phyloP scores from a whole-genome alignment of 2,888 invertebrate genomes.

The Callyntrura guangdongensis region DNA sequence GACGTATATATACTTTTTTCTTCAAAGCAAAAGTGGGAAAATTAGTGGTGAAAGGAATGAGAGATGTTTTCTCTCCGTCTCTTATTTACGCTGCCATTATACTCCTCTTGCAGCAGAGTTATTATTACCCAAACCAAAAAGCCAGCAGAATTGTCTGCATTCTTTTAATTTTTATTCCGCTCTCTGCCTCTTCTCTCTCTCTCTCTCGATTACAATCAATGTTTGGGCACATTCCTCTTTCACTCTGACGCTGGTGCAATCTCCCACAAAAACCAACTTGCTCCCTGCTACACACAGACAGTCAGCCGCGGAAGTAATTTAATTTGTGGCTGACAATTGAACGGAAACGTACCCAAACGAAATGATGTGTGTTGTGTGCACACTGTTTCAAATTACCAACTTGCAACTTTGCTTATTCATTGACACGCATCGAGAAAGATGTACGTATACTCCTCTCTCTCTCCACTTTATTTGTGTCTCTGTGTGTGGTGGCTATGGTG shows the following conservation, averaged over 20 bases:
- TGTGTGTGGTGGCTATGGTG: background rate
- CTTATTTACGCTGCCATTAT: background rate
- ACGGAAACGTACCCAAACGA: too few species aligned
- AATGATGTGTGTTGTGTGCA: too few species aligned
- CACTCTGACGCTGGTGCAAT: background rate
- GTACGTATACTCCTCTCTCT: too few species aligned
- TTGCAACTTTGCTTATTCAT: constrained; percentile 18
- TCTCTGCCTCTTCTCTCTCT: background rate
- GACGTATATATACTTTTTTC: too few species aligned
- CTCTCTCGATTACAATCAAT: background rate
- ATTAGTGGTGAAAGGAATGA: constrained; percentile 64
- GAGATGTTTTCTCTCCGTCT: constrained; percentile 30
- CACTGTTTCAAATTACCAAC: too few species aligned
- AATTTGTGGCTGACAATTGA: too few species aligned
- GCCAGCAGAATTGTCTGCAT: background rate
- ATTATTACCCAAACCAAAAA: constrained; percentile 61
- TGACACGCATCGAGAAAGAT: too few species aligned
- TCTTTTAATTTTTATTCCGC: constrained; percentile 27
- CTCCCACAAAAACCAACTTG: background rate
- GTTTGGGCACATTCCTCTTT: too few species aligned
- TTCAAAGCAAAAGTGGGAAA: constrained; percentile 49
- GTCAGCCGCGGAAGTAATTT: background rate
- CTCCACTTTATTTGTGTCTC: background rate
- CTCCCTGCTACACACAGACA: background rate
- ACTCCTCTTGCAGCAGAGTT: background rate